Conservation (phyloP, 92 coral and sea anemone species). For the Virgularia gustaviana region DNA sequence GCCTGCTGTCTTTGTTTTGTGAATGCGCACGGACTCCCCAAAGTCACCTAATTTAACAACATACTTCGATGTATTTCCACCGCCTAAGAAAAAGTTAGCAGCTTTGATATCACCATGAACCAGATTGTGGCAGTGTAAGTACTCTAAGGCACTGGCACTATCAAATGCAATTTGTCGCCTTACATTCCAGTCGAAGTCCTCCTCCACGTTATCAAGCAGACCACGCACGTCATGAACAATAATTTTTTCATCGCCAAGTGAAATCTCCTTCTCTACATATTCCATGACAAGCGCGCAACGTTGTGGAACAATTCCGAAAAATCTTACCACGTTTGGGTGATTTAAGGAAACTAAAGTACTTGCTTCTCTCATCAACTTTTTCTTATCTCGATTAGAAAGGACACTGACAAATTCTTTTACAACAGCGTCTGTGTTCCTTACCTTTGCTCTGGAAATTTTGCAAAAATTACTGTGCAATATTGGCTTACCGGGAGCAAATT, state of each 20-base stretch:
- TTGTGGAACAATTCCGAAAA: neutral
- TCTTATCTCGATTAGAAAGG: too few relatives aligned
- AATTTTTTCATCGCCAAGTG: neutral
- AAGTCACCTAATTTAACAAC: conserved; percentile 22
- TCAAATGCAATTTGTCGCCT: neutral
- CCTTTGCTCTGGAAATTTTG: too few relatives aligned
- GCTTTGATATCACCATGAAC: conserved; percentile 19
- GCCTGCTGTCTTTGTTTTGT: conserved; percentile 7
- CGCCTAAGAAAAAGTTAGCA: conserved; percentile 9
- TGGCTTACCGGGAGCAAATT: too few relatives aligned
- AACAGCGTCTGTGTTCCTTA: too few relatives aligned
- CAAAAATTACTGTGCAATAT: too few relatives aligned
- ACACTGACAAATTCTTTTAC: too few relatives aligned
- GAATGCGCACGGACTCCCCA: conserved; percentile 10
- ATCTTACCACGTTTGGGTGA: conserved; percentile 12
- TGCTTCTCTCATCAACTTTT: neutral
- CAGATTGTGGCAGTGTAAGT: neutral
- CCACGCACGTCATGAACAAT: conserved; percentile 19
- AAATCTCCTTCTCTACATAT: conserved; percentile 1
- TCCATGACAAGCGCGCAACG: conserved; percentile 21
- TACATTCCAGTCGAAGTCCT: conserved; percentile 17
- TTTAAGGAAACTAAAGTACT: neutral
- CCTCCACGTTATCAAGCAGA: conserved; percentile 25
- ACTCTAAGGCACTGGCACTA: conserved; percentile 18
- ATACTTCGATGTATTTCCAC: neutral